phyloP scores from a whole-genome alignment of 1,140 invertebrate genomes.

The Bombus polaris region DNA sequence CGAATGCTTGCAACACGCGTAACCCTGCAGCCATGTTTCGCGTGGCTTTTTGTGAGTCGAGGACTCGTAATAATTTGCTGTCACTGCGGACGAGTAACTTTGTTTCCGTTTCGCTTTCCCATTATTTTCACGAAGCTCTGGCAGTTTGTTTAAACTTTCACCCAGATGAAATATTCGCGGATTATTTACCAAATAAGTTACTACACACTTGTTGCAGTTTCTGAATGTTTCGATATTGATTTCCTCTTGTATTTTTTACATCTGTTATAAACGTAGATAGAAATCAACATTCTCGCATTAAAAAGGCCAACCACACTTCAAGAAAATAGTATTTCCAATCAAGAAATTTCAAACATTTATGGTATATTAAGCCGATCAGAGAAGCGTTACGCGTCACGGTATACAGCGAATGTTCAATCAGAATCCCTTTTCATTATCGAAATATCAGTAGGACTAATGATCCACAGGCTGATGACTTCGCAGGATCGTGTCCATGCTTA shows the following conservation, averaged over 20 bases:
- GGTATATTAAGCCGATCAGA: background rate
- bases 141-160: conserved; percentile 1
- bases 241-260: background rate
- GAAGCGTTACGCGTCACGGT: background rate
- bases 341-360: background rate
- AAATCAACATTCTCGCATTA: too few species aligned
- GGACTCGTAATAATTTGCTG: conserved; percentile 23
- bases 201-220: background rate
- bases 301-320: background rate
- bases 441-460: background rate
- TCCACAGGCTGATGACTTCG: background rate
- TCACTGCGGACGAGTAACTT: conserved; percentile 14
- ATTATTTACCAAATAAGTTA: conserved; percentile 1
- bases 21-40: background rate
- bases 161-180: background rate
- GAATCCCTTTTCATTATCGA: background rate
- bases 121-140: conserved; percentile 3
- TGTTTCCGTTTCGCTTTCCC: background rate
- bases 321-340: background rate
- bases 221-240: background rate
- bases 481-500: background rate
- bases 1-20: background rate
- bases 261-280: background rate
- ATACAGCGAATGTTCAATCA: background rate
- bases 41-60: conserved; percentile 3